A percentile compares a stretch with the other conserved stretches of the same genome.
These are phyloP conservation scores for Nannoperca obscura DNA, from an alignment of 2,797 vertebrate species.

Conservation along the genomic window DNA sequence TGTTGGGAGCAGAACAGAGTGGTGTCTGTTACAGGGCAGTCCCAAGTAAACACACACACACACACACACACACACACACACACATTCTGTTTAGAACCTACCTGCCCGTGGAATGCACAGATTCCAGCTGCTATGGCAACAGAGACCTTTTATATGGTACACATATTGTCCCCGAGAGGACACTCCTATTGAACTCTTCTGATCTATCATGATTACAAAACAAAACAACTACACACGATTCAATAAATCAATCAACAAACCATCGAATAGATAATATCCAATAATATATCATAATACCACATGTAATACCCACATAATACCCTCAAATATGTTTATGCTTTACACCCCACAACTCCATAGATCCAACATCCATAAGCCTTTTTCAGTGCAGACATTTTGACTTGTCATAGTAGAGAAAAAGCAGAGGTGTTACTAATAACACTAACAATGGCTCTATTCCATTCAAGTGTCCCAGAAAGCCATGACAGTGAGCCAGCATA, in stretches of 20 bases:
- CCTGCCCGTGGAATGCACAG: constrained; percentile 65
- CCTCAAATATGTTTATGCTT: neutral
- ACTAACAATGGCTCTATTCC: neutral
- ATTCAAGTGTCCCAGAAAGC: too few relatives aligned
- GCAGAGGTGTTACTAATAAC: neutral
- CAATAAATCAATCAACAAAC: constrained; percentile 3
- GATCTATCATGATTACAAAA: constrained; percentile 21
- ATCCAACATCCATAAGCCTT: neutral
- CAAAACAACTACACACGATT: constrained; percentile 6
- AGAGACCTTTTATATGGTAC: constrained; percentile 19
- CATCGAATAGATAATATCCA: neutral
- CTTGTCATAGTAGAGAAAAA: neutral
- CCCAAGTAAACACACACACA: constrained; percentile 42
- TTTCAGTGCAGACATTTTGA: neutral
- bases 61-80: constrained; percentile 22
- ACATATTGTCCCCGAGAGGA: constrained; percentile 1
- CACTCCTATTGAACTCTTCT: constrained; percentile 2
- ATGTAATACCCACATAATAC: neutral
- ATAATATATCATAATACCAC: neutral
- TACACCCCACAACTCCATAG: neutral
- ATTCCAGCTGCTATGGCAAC: constrained; percentile 74
- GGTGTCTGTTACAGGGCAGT: constrained; percentile 61
- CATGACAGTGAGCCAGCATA: neutral
- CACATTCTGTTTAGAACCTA: constrained; percentile 51
- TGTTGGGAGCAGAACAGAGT: constrained; percentile 50